phyloP scores from a whole-genome alignment of 2,888 invertebrate genomes.

The Cacoxenus indagator region DNA sequence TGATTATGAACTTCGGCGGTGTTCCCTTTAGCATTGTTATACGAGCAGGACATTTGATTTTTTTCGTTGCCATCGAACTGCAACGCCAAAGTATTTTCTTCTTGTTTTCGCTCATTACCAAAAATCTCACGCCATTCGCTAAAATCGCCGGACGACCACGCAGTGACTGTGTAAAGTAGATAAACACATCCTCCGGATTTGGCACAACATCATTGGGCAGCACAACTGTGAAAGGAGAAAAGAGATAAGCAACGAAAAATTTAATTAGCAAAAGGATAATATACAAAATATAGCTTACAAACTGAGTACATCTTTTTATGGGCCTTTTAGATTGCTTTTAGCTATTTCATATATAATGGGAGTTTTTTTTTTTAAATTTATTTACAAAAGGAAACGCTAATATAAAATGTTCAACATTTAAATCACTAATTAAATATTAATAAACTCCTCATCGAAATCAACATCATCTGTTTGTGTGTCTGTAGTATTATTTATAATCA shows the following conservation, averaged over 20 bases:
- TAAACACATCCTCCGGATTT: slow-evolving; percentile 66
- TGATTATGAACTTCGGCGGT: slow-evolving; percentile 70
- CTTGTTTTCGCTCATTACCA: slow-evolving; percentile 71
- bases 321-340: not conserved
- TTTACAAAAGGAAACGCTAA: no score
- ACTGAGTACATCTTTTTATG: not conserved
- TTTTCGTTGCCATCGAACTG: slow-evolving; percentile 71
- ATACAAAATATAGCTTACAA: not conserved
- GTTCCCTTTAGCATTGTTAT: slow-evolving; percentile 70
- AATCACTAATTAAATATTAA: slow-evolving; percentile 34
- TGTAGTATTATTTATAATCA: no score
- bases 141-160: slow-evolving; percentile 71
- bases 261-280: not conserved
- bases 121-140: slow-evolving; percentile 70
- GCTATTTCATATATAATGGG: no score
- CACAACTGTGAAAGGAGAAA: slow-evolving; percentile 56
- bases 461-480: slow-evolving; percentile 29
- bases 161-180: slow-evolving; percentile 69
- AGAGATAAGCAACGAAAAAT: not conserved
- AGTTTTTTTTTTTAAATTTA: no score
- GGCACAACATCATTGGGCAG: slow-evolving; percentile 66
- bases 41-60: slow-evolving; percentile 70
- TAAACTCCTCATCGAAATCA: slow-evolving; percentile 34
- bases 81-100: slow-evolving; percentile 71
- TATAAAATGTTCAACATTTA: not conserved